A percentile compares a stretch with the other conserved stretches of the same genome.
These are phyloP conservation scores for Mus spicilegus DNA, from an alignment of 2,113 vertebrate genomes.

Conservation along the genomic window DNA sequence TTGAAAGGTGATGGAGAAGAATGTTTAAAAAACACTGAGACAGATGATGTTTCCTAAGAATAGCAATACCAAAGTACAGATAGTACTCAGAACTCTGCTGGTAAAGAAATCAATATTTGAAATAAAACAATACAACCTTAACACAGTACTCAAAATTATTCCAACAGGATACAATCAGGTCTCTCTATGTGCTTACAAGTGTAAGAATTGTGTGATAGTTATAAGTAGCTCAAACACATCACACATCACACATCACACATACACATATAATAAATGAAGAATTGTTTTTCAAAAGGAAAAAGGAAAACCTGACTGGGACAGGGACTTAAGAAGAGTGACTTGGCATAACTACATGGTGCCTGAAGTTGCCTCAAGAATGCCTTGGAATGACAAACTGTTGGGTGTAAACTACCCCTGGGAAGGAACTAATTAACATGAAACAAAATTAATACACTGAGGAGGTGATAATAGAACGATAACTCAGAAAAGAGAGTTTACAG, in stretches of 20 bases:
- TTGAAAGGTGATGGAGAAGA: too few relatives aligned
- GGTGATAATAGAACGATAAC: neutral
- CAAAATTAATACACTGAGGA: neutral
- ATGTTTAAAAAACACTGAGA: too few relatives aligned
- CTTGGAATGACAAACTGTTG: neutral
- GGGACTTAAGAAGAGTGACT: neutral
- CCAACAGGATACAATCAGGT: neutral
- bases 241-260: neutral
- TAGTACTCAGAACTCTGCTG: too few relatives aligned
- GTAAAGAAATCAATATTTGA: too few relatives aligned
- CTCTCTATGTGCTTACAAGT: neutral
- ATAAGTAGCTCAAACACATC: neutral
- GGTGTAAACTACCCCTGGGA: neutral
- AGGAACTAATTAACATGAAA: neutral
- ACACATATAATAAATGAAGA: neutral
- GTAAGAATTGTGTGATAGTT: neutral
- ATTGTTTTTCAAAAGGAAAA: neutral
- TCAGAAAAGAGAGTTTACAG: neutral
- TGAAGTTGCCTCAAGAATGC: neutral
- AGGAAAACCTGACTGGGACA: neutral
- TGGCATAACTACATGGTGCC: rapidly evolving
- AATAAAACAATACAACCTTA: too few relatives aligned
- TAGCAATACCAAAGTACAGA: too few relatives aligned
- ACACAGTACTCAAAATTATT: too few relatives aligned
- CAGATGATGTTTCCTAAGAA: too few relatives aligned